Evolutionary conservation across 1,140 invertebrate species (phyloP), one percentile per base, ranked within the genome.

Genomic region (Lucilia cuprina): DNA sequence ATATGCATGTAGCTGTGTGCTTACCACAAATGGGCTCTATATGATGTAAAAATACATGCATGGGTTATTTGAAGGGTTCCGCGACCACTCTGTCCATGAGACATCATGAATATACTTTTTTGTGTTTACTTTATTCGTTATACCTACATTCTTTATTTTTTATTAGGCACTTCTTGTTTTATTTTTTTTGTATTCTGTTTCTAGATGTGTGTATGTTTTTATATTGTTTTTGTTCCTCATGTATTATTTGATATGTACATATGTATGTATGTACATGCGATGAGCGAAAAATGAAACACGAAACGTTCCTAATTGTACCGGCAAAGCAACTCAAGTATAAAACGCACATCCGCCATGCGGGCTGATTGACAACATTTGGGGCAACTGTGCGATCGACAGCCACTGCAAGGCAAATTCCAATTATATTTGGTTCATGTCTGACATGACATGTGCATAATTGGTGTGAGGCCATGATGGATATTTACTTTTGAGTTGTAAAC

Each of bases 351-450:
- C 75, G 75, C 75, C 75, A 49, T 41, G 75, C 34, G 34, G 75
- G 75, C 25, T 78, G 75, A 78, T 78, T 78, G 75, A 78, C 75
- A 70, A 70, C 65, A 78, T 41, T 78, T 78, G 75, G 75, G 75
- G 75, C 75, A 78, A 78, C 75, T 78, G 75, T 78, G 75, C 75
- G 75, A 78, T 78, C 75, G 75, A 78, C 75, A 78, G 75, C 19
- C 9, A 78, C 75, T 41, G 75, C 75, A 78, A 78, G 75, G 75
- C 75, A 78, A 41, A 78, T 78, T 78, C 21, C 75, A 78, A 78
- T 78, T 78, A 78, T 35, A 41, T 41, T 41, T 41, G 8, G 34
- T 35, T 78, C 14, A n/a, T 78, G 75, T 49, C 75, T 78, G 75
- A 41, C 65, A 70, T 70, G 65, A 70, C 75, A 78, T 78, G 75